A percentile compares a stretch with the other conserved stretches of the same genome.
Evolutionary conservation across 2,797 vertebrate species (phyloP).

Genomic region (Cetoscarus ocellatus): DNA sequence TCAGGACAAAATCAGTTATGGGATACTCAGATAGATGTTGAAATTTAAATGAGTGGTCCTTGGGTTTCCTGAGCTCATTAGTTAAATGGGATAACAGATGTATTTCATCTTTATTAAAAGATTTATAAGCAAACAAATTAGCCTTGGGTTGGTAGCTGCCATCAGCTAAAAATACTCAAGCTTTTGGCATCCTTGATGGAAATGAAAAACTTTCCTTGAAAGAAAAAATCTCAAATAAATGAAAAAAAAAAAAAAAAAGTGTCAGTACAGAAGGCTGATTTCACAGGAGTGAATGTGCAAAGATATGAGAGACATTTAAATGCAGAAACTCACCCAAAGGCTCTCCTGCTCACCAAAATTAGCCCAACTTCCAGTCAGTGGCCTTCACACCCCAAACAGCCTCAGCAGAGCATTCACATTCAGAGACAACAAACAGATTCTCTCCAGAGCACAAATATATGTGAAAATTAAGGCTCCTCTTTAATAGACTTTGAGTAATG

Average conservation of each 20-base stretch:
- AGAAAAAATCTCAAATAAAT: not conserved
- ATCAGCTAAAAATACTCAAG: too few relatives aligned
- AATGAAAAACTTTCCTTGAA: not conserved
- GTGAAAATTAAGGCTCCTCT: constrained; percentile 34
- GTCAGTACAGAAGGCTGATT: not conserved
- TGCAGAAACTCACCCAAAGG: constrained; percentile 40
- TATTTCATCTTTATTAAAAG: too few relatives aligned
- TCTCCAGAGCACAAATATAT: constrained; percentile 41
- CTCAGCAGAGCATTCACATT: constrained; percentile 45
- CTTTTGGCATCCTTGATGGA: too few relatives aligned
- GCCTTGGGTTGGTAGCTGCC: too few relatives aligned
- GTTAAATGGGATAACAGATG: too few relatives aligned
- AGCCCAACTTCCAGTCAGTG: constrained; percentile 57
- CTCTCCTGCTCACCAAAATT: constrained; percentile 31
- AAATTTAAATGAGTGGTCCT: too few relatives aligned
- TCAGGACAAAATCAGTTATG: too few relatives aligned
- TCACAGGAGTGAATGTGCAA: not conserved
- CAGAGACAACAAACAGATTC: constrained; percentile 48
- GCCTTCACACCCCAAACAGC: constrained; percentile 36
- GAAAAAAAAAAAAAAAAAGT: not conserved
- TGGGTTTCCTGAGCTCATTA: too few relatives aligned
- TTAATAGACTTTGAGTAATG: constrained; percentile 66
- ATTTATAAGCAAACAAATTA: too few relatives aligned
- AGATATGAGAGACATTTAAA: constrained; percentile 35
- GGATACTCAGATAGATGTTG: too few relatives aligned